Percentiles rank a stretch among this genome's conserved stretches.
Conservation (phyloP, 2,797 vertebrate genomes). For the Molothrus ater region DNA sequence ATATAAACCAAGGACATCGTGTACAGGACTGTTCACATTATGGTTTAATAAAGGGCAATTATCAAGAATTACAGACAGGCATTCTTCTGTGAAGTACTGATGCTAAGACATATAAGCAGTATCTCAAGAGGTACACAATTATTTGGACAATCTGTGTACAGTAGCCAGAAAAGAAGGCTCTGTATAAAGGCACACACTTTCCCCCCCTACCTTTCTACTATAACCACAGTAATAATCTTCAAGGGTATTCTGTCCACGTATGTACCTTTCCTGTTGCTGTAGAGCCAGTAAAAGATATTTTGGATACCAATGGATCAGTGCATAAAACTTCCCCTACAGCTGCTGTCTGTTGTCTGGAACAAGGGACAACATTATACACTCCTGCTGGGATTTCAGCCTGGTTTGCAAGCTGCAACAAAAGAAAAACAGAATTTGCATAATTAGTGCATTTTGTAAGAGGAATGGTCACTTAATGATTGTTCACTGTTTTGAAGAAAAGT, state of each 20-base stretch:
- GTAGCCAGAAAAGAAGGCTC: neutral
- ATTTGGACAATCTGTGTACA: neutral
- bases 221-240: neutral
- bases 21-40: neutral
- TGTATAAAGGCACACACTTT: neutral
- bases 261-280: constrained; percentile 93
- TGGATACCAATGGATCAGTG: constrained; percentile 89
- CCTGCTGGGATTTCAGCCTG: constrained; percentile 92
- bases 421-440: neutral
- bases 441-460: neutral
- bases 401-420: constrained; percentile 83
- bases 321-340: constrained; percentile 89
- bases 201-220: neutral
- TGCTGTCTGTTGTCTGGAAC: constrained; percentile 84
- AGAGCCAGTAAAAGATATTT: constrained; percentile 97
- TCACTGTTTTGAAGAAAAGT: neutral
- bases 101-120: neutral
- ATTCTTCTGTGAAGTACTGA: neutral
- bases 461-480: neutral
- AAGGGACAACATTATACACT: constrained; percentile 92
- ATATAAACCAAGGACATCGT: neutral
- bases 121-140: neutral
- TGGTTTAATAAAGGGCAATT: neutral
- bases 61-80: neutral
- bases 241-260: neutral